phyloP scores from a whole-genome alignment of 1,140 invertebrate species.

The Heliconius melpomene region DNA sequence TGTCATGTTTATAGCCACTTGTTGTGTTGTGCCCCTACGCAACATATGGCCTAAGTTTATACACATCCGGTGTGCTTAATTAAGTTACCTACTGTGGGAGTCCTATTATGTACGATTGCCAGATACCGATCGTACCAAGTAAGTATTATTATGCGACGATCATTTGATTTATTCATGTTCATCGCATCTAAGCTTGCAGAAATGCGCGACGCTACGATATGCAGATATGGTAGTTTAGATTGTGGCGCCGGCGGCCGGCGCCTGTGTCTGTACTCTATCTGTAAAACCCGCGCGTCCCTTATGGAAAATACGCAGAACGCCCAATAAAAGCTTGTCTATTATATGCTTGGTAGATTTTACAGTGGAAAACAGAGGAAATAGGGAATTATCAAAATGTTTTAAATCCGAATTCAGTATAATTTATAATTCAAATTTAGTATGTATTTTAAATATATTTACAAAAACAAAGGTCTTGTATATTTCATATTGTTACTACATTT shows the following conservation, averaged over 20 bases:
- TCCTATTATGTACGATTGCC: slow-evolving; percentile 28
- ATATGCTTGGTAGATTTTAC: background rate
- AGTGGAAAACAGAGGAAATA: background rate
- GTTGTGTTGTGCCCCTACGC: too few relatives aligned
- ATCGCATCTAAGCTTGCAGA: slow-evolving; percentile 48
- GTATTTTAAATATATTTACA: background rate
- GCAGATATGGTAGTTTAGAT: slow-evolving; percentile 53
- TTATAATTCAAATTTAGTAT: background rate
- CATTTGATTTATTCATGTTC: slow-evolving; percentile 63
- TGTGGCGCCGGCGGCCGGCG: slow-evolving; percentile 48
- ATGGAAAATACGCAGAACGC: slow-evolving; percentile 47
- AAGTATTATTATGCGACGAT: slow-evolving; percentile 46
- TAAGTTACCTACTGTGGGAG: slow-evolving; percentile 12
- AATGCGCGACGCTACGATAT: slow-evolving; percentile 53
- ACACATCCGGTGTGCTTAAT: slow-evolving; percentile 4
- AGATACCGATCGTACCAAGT: slow-evolving; percentile 40
- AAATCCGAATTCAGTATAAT: background rate
- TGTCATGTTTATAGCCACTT: too few relatives aligned
- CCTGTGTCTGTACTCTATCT: slow-evolving; percentile 31
- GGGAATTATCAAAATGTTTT: background rate
- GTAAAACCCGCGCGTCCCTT: slow-evolving; percentile 50
- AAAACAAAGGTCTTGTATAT: background rate
- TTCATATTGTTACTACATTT: background rate
- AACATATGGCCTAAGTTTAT: background rate
- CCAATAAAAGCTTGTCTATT: slow-evolving; percentile 37